Conservation (phyloP, 2,888 invertebrate genomes). For the Polyommatus iphigenia region DNA sequence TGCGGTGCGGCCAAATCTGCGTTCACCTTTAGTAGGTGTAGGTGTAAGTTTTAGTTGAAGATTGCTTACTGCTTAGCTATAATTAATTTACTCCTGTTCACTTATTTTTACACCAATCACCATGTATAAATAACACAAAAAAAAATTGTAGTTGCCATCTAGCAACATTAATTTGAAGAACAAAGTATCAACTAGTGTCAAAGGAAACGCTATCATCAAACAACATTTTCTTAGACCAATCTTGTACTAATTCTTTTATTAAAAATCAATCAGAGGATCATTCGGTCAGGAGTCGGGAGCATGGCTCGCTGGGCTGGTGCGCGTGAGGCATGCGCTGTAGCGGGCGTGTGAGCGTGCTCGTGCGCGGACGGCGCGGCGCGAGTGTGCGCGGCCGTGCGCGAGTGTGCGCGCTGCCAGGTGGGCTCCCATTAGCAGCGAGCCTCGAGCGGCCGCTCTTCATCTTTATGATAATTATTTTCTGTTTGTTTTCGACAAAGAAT, state of each 20-base stretch:
- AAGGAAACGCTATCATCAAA: background rate
- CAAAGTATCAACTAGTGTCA: background rate
- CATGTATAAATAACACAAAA: too few species aligned
- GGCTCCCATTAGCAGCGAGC: slow-evolving; percentile 76
- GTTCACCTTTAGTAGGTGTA: too few species aligned
- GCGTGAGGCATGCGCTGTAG: slow-evolving; percentile 41
- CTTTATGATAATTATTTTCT: slow-evolving; percentile 81
- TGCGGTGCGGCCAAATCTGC: too few species aligned
- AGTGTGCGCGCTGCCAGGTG: slow-evolving; percentile 67
- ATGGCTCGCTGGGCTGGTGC: slow-evolving; percentile 45
- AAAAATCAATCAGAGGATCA: slow-evolving; percentile 46
- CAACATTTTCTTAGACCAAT: background rate
- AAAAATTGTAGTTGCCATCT: too few species aligned
- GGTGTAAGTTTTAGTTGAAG: too few species aligned
- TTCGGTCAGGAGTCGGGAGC: slow-evolving; percentile 39
- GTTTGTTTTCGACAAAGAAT: slow-evolving; percentile 80
- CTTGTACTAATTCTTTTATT: slow-evolving; percentile 39
- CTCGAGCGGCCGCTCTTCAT: slow-evolving; percentile 79
- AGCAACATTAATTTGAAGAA: too few species aligned
- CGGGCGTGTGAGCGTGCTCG: slow-evolving; percentile 50
- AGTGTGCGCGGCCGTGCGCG: slow-evolving; percentile 44
- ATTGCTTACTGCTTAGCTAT: too few species aligned
- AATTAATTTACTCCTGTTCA: too few species aligned
- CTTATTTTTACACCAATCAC: too few species aligned
- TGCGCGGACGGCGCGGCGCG: slow-evolving; percentile 46